Percentiles rank a stretch among this genome's conserved stretches.
These are phyloP conservation scores for Otocyon megalotis DNA, from an alignment of 2,113 vertebrate genomes.

Conservation along the genomic window DNA sequence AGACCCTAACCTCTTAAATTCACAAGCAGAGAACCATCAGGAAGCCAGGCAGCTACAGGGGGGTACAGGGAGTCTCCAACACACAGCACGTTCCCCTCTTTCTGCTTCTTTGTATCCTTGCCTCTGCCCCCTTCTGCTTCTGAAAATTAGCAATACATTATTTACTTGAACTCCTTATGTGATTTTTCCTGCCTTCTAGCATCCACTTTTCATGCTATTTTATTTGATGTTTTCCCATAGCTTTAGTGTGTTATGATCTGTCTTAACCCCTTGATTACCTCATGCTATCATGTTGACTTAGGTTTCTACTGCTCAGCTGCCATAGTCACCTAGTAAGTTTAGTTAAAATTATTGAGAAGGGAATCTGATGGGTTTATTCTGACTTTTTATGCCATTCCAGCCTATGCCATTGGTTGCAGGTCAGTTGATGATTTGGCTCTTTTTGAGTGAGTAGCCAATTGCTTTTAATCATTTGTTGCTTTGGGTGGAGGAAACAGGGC, in stretches of 20 bases:
- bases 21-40: background rate
- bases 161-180: background rate
- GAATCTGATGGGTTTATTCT: background rate
- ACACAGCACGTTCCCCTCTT: fast-evolving
- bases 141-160: background rate
- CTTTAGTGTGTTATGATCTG: background rate
- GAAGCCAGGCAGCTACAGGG: background rate
- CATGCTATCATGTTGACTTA: background rate
- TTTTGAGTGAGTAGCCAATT: background rate
- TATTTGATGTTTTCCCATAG: background rate
- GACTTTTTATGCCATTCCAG: background rate
- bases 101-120: background rate
- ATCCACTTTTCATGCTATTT: background rate
- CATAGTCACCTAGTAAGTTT: background rate
- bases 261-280: background rate
- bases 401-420: background rate
- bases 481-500: background rate
- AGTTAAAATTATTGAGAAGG: background rate
- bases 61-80: background rate
- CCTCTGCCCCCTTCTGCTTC: background rate
- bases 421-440: background rate
- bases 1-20: constrained; percentile 1
- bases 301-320: background rate
- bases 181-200: background rate
- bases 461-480: background rate